phyloP scores from a whole-genome alignment of 2,113 vertebrate genomes.

The Carlito syrichta region DNA sequence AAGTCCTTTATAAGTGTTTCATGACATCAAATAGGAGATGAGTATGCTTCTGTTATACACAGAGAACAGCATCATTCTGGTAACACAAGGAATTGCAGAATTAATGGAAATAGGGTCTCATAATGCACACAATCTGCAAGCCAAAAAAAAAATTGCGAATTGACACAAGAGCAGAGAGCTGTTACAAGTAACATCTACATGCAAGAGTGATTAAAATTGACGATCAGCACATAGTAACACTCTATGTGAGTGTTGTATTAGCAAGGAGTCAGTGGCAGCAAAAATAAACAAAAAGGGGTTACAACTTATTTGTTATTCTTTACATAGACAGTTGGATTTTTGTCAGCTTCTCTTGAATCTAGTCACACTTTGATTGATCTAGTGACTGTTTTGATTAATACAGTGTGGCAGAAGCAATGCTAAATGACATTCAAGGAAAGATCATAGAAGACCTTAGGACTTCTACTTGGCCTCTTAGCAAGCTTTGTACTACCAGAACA shows the following conservation, averaged over 20 bases:
- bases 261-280: background rate
- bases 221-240: background rate
- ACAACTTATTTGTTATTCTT: background rate
- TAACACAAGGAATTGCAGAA: background rate
- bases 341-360: background rate
- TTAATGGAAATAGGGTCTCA: background rate
- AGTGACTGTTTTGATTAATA: background rate
- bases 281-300: background rate
- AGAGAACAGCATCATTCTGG: background rate
- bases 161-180: background rate
- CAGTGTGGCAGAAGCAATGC: background rate
- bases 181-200: background rate
- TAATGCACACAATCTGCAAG: background rate
- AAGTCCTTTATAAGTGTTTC: background rate
- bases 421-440: background rate
- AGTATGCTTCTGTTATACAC: background rate
- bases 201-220: background rate
- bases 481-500: background rate
- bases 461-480: background rate
- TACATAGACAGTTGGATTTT: background rate
- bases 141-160: background rate
- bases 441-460: background rate
- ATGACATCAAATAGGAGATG: background rate
- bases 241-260: background rate
- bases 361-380: background rate